phyloP scores from a whole-genome alignment of 2,888 invertebrate genomes.

The Agriopis marginaria region DNA sequence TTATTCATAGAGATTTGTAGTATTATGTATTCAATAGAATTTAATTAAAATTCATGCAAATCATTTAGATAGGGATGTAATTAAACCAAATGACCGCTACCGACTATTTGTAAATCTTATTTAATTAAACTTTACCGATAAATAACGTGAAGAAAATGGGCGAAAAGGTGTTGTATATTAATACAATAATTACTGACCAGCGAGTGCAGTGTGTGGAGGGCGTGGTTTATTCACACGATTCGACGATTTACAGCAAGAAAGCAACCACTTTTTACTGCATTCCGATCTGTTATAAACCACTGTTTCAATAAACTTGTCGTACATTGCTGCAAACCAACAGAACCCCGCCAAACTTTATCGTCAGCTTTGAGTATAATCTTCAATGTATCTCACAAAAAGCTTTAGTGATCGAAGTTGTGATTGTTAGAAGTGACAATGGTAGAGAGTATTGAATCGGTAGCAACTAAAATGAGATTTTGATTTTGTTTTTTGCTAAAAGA shows the following conservation, averaged over 20 bases:
- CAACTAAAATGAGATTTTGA: slow-evolving; percentile 60
- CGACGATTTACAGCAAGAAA: slow-evolving; percentile 68
- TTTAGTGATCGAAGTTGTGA: background rate
- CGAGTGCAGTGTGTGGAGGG: slow-evolving; percentile 67
- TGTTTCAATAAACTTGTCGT: background rate
- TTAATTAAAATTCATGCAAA: background rate
- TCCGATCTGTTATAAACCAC: slow-evolving; percentile 18
- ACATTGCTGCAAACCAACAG: background rate
- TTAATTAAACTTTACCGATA: slow-evolving; percentile 70
- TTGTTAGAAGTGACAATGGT: background rate
- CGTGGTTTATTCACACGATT: slow-evolving; percentile 78
- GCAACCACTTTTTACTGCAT: slow-evolving; percentile 13
- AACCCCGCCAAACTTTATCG: background rate
- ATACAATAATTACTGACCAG: slow-evolving; percentile 79
- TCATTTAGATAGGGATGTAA: background rate
- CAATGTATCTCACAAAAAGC: slow-evolving; percentile 2
- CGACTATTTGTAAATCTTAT: slow-evolving; percentile 59
- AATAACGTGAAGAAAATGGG: slow-evolving; percentile 69
- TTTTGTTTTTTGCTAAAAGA: slow-evolving; percentile 66
- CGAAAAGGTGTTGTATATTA: slow-evolving; percentile 77
- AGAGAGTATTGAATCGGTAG: slow-evolving; percentile 54
- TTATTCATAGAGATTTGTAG: background rate
- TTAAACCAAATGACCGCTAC: slow-evolving; percentile 44
- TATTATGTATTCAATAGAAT: background rate
- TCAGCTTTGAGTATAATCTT: background rate